A percentile compares a stretch with the other conserved stretches of the same genome.
Conservation (phyloP, 2,113 vertebrate genomes). For the Bucco capensis region DNA sequence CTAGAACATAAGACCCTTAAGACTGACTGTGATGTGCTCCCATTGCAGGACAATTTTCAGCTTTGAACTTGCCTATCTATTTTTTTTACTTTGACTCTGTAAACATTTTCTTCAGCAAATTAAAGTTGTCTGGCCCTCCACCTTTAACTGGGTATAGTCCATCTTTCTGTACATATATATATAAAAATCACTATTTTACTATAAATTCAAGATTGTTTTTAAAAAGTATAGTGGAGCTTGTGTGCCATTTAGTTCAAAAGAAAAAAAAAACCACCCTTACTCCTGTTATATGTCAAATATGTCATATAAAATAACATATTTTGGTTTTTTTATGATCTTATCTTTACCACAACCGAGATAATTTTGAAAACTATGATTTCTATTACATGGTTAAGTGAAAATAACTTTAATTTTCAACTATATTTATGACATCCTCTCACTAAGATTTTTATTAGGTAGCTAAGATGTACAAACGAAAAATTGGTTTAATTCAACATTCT, state of each 20-base stretch:
- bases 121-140: neutral
- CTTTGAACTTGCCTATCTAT: neutral
- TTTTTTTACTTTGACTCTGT: neutral
- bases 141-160: neutral
- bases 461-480: neutral
- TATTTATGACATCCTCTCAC: neutral
- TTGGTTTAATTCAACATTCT: neutral
- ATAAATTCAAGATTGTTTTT: neutral
- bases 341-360: neutral
- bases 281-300: neutral
- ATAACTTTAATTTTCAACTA: neutral
- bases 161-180: neutral
- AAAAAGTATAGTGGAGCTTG: neutral
- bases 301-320: neutral
- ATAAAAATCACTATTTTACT: neutral
- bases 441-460: neutral
- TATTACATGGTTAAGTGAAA: neutral
- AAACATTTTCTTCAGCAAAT: neutral
- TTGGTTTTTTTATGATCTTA: accelerated
- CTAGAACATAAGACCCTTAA: neutral
- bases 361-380: neutral
- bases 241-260: neutral
- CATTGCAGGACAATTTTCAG: neutral
- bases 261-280: neutral
- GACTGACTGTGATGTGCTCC: neutral